A percentile compares a stretch with the other conserved stretches of the same genome.
Conservation (phyloP, 2,797 vertebrate genomes). For the Calcarius lapponicus region DNA sequence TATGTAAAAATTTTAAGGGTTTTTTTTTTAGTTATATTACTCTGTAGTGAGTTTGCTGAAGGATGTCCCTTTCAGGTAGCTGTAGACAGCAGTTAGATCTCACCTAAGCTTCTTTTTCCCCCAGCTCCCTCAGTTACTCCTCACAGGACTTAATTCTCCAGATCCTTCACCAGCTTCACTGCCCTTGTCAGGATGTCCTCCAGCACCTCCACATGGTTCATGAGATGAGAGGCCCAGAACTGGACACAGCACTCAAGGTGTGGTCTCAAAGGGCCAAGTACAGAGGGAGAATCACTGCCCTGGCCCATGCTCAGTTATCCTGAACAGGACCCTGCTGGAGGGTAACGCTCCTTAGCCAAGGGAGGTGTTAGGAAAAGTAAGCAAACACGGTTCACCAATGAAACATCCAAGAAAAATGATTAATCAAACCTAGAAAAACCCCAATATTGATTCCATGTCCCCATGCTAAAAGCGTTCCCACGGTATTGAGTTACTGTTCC, state of each 20-base stretch:
- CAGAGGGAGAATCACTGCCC: not conserved
- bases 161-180: not conserved
- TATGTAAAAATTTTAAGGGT: rapidly evolving
- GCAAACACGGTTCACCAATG: rapidly evolving
- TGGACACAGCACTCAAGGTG: rapidly evolving
- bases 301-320: not conserved
- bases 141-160: not conserved
- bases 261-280: not conserved
- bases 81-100: not conserved
- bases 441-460: not conserved
- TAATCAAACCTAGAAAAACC: not conserved
- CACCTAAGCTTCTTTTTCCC: not conserved
- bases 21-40: not conserved
- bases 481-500: not conserved
- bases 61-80: not conserved
- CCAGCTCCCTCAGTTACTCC: not conserved
- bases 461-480: not conserved
- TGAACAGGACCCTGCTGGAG: not conserved
- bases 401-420: not conserved
- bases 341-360: not conserved
- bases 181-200: too few species aligned
- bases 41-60: not conserved
- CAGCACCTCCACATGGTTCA: not conserved
- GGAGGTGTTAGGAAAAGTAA: not conserved
- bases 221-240: not conserved